Evolutionary conservation across 2,888 invertebrate genomes (phyloP), one percentile per base, ranked within the genome.

Genomic region (Cheilosia grossa): DNA sequence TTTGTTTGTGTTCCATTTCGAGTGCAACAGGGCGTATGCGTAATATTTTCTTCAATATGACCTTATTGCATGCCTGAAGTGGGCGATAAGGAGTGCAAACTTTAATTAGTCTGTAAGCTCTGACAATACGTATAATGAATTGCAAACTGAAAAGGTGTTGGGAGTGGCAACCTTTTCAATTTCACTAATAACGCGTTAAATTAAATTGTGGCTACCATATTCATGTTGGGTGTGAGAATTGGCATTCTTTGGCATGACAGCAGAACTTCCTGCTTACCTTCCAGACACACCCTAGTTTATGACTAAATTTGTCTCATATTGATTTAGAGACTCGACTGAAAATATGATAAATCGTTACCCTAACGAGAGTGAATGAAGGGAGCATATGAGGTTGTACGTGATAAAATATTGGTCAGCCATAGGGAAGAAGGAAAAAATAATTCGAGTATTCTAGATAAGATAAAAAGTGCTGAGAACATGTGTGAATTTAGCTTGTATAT

Each of bases 121-220:
- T 1, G 9, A 7, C 40, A 40, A 27, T n/a, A 51, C 54, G 1
- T 6, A 51, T 61, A 61, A 37, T 63, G 30, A 73, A 73, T 73
- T 44, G 53, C 53, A 61, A 21, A 44, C 27, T 6, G 15, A 51
- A 61, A 49, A 21, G 42, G 24, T 44, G 53, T 42, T 53, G 44
- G 73, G 73, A 53, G 73, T 51, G 72, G 40, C 59, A 13, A n/a
- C n/a, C 49, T 15, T 44, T 63, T 73, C 53, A 40, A 61, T 73
- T 73, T 61, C 61, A 42, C 61, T 61, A 73, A 63, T 30, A 42
- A 53, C 61, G 9, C 27, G 53, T 53, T 61, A 53, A 61, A 73
- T 37, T 58, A 3, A 56, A 37, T 19, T 40, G 30, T 49, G 33
- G 4, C 37, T 9, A 10, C n/a, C 17, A 27, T 4, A 10, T 17